Percentiles rank a stretch among this genome's conserved stretches.
phyloP scores from a whole-genome alignment of 2,113 vertebrate species.

The Podarcis muralis region DNA sequence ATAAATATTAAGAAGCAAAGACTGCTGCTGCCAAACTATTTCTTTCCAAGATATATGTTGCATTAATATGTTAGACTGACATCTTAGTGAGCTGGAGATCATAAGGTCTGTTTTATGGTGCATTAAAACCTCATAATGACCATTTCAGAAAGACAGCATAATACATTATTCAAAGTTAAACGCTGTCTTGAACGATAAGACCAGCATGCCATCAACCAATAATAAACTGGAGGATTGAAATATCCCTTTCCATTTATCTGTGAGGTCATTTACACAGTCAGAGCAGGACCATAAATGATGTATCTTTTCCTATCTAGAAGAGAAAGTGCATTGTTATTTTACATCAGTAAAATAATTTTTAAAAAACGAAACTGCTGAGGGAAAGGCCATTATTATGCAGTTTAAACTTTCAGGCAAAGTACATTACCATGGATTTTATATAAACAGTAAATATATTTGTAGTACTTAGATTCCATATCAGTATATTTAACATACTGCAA shows the following conservation, averaged over 20 bases:
- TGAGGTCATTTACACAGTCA: constrained; percentile 55
- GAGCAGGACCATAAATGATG: constrained; percentile 47
- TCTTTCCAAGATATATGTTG: constrained; percentile 37
- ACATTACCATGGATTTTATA: constrained; percentile 45
- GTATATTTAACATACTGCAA: constrained; percentile 21
- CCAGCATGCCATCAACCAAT: constrained; percentile 45
- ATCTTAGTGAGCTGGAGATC: constrained; percentile 46
- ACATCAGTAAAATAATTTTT: constrained; percentile 24
- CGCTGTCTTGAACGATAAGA: constrained; percentile 60
- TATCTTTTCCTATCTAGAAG: constrained; percentile 32
- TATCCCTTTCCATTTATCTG: constrained; percentile 61
- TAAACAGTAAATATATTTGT: constrained; percentile 47
- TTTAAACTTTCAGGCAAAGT: constrained; percentile 55
- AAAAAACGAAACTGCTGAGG: constrained; percentile 32
- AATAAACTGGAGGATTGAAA: constrained; percentile 63
- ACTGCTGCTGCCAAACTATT: constrained; percentile 29
- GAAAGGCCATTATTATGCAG: constrained; percentile 38
- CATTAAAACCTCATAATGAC: constrained; percentile 59
- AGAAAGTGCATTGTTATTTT: constrained; percentile 36
- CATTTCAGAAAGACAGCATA: constrained; percentile 52
- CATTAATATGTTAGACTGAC: constrained; percentile 40
- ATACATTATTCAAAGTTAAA: constrained; percentile 67
- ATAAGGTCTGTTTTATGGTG: constrained; percentile 58
- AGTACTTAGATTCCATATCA: constrained; percentile 18
- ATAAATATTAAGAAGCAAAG: constrained; percentile 20